Evolutionary conservation across 2,888 invertebrate species (phyloP), one percentile per base, ranked within the genome.

Genomic region (Ecdyonurus torrentis): DNA sequence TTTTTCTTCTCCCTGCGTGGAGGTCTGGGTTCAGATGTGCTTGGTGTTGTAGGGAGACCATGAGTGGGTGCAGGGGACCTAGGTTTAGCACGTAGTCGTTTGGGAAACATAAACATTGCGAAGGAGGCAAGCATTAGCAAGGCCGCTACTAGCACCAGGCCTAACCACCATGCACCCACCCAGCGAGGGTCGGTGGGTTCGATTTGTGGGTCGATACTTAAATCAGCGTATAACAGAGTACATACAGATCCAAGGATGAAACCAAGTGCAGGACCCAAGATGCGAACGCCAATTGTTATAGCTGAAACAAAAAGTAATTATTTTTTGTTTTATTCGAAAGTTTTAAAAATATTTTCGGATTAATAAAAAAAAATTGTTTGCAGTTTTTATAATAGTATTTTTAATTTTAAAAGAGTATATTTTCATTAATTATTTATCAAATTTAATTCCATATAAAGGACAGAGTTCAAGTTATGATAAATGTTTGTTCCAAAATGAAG

Each of bases 151-250:
- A 94, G 79, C 66, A 92, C 87, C 73, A 91, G 81, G 59, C 91
- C 94, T 64, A 97, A 79, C 96, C 96, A 97, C 96, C 96, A 97
- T 58, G 96, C 96, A 61, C 96, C 95, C 60, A 96, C 89, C 93
- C 94, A 96, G 74, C 88, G 80, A 2, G 91, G 89, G 77, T 93
- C 91, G 53, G 82, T 83, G 61, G 86, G 84, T 68, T 85, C 84
- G 70, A 89, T 87, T 67, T 84, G 85, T 0, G 89, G 88, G 72
- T 84, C 81, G 15, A 78, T 75, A 1, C 86, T 79, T 22, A 92
- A 83, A 74, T 92, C 85, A 53, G 90, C 91, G 75, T 92, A 92
- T 67, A 92, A 81, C 70, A 89, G 83, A 1, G 93, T 92, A 75
- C 93, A 93, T 52, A 92, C 77, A 2, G 92, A 91, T 25, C 93